Evolutionary conservation across 2,113 vertebrate genomes (phyloP).

Genomic region (Pandion haliaetus): DNA sequence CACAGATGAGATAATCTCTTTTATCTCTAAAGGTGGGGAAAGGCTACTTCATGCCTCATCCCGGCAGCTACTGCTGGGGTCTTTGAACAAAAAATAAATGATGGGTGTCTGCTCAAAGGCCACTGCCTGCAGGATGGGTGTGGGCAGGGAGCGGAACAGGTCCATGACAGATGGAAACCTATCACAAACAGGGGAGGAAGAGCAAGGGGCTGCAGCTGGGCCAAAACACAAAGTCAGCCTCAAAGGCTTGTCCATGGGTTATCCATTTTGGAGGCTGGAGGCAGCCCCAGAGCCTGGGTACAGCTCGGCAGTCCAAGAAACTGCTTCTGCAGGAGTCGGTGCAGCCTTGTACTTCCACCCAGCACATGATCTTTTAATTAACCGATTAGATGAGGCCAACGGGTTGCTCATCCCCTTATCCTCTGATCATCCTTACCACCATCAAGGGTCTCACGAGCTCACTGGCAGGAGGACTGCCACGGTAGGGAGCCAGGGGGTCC

Average conservation of each 20-base stretch:
- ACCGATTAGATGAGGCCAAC: not conserved
- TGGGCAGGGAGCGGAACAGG: not conserved
- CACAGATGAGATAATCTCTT: constrained; percentile 70
- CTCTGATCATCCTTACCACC: not conserved
- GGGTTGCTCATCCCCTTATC: not conserved
- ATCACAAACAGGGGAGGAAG: not conserved
- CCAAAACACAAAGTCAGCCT: not conserved
- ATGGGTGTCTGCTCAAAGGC: not conserved
- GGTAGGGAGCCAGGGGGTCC: not conserved
- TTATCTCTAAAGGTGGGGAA: constrained; percentile 66
- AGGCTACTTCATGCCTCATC: constrained; percentile 58
- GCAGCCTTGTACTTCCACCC: not conserved
- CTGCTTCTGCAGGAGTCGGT: not conserved
- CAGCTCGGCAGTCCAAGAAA: not conserved
- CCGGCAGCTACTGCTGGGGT: not conserved
- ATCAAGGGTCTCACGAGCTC: rapidly evolving
- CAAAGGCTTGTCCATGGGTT: not conserved
- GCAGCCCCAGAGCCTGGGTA: not conserved
- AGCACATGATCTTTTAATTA: rapidly evolving
- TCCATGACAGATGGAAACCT: not conserved
- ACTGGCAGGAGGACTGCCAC: rapidly evolving
- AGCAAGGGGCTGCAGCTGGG: not conserved
- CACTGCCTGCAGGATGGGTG: not conserved
- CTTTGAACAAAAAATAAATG: not conserved
- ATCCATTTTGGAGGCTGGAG: not conserved